Percentiles rank a stretch among this genome's conserved stretches.
phyloP scores from a whole-genome alignment of 2,113 vertebrate species.

The Oryzias curvinotus region DNA sequence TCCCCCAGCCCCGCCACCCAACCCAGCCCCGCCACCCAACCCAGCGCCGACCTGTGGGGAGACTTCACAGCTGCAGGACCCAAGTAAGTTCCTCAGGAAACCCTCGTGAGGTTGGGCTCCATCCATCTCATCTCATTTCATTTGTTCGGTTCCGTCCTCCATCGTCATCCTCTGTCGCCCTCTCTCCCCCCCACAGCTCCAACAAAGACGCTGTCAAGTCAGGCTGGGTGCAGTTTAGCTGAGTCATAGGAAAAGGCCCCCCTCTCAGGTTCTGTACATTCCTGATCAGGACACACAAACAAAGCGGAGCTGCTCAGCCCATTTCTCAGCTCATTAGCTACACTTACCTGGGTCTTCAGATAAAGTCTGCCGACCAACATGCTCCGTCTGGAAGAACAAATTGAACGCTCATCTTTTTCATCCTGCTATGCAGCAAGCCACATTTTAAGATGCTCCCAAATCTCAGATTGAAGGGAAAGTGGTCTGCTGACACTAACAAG shows the following conservation, averaged over 20 bases:
- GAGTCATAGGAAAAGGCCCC: constrained; percentile 26
- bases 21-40: constrained; percentile 31
- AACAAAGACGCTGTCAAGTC: constrained; percentile 69
- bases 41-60: constrained; percentile 86
- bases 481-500: constrained; percentile 21
- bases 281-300: constrained; percentile 51
- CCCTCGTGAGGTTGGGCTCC: neutral
- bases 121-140: neutral
- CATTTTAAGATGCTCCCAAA: constrained; percentile 9
- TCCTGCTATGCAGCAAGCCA: constrained; percentile 48
- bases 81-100: constrained; percentile 77
- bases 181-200: constrained; percentile 56
- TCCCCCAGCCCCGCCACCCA: constrained; percentile 14
- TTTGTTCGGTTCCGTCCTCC: neutral
- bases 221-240: constrained; percentile 81
- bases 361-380: constrained; percentile 36
- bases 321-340: constrained; percentile 22
- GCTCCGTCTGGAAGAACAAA: constrained; percentile 47
- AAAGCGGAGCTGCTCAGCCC: constrained; percentile 22
- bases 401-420: constrained; percentile 16
- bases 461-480: constrained; percentile 14
- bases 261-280: constrained; percentile 68
- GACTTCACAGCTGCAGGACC: constrained; percentile 89
- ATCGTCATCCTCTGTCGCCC: neutral
- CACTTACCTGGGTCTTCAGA: constrained; percentile 20